Base-by-base conservation (phyloP, 2,888 invertebrate species). In the Rhodophaea formosa region DNA sequence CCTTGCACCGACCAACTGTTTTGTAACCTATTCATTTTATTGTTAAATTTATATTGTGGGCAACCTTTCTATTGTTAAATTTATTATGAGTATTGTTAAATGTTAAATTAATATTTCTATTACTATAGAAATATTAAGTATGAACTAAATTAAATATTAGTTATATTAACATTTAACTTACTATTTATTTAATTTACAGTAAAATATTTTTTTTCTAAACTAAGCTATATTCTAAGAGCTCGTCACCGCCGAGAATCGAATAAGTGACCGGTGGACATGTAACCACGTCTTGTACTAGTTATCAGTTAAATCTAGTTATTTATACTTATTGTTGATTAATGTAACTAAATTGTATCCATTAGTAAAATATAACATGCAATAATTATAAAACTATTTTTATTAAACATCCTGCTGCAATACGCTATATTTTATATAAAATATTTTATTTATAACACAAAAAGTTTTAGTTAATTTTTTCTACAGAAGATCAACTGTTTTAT, bases 261-360 rank as follows among this genome's bases (percentile, higher is more conserved):
- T n/a, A 42, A 53, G 12, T 53, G 42, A 53, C 39, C 45, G 54
- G 47, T 56, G 56, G 56, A 64, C 60, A 57, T 65, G 59, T 72
- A 72, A 67, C 69, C 66, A 66, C 62, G 16, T 60, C 62, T 65
- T 68, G 60, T 71, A 67, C 63, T 77, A 78, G 69, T 67, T 82
- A 83, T 80, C 72, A 71, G 80, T 80, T 77, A 71, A 75, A 74
- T 69, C 81, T 84, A 82, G 82, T 82, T 85, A 87, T 81, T 82
- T 87, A 82, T 86, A 83, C 82, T 76, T 86, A 87, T 80, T 88
- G 89, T 90, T 89, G 88, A 89, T 77, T 82, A 87, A 71, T 86
- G 81, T 88, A 87, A 85, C 80, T 79, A 76, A 80, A 80, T 77
- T 87, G 83, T 88, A 88, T 82, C 82, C 83, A 86, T 87, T 89